Evolutionary conservation across 2,888 invertebrate species (phyloP), one percentile per base, ranked within the genome.

Genomic region (Yponomeuta plumbellus): DNA sequence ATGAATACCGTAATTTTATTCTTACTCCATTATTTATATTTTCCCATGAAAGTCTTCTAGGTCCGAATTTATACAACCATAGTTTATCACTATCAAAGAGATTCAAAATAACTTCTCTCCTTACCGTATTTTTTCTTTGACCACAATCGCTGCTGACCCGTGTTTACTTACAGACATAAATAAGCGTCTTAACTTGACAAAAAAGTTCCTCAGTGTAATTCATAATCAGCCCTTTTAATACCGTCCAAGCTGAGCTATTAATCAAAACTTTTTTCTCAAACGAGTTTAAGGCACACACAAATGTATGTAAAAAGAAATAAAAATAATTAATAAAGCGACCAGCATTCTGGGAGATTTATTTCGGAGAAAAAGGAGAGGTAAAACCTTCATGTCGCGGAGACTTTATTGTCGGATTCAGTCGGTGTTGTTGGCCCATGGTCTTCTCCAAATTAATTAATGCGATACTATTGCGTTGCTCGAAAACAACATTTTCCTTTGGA

Each of bases 301-400:
- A 52, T 82, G 81, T 77, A 83, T 87, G 76, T 78, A 78, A 79
- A 80, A 90, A 87, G 88, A 89, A 90, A 91, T 90, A 88, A 90
- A 89, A 90, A 91, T 90, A 88, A 90, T 89, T 88, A 89, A 91
- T 88, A 89, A 87, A 66, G 82, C 66, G 78, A 75, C 78, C 78
- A 79, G 80, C 84, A 85, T 87, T 85, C 83, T 79, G 81, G 84
- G 84, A 89, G 91, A 91, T 90, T 90, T 91, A 90, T 91, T 88
- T 87, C 82, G 80, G 81, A 83, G 87, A 85, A 90, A 88, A 84
- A 88, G 83, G 77, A 76, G 77, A 80, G 79, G 80, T 80, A 78
- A 77, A 57, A 65, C 65, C 57, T 65, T 79, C 85, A 79, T 86
- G 88, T 89, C 85, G 78, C 78, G 77, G 83, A 80, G 77, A 83